These are phyloP conservation scores for Sebastes paucispinis DNA, from an alignment of 2,797 vertebrate genomes.

Conservation along the genomic window DNA sequence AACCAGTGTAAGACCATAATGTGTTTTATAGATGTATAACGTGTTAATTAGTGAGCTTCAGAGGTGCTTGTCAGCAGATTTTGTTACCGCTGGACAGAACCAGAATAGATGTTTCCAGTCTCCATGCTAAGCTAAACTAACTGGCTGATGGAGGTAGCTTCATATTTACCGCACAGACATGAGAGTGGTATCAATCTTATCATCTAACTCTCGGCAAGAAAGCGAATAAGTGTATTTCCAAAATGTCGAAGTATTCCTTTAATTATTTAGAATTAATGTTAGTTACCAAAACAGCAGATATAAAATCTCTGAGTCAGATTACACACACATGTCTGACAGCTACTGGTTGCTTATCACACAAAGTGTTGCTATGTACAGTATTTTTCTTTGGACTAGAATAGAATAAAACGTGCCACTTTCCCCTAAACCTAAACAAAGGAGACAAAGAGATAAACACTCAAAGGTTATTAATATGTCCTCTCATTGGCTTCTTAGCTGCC, in stretches of 20 bases:
- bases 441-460: background rate
- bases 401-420: background rate
- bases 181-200: background rate
- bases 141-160: background rate
- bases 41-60: background rate
- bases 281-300: background rate
- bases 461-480: background rate
- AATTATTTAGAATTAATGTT: background rate
- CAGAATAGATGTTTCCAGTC: background rate
- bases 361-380: background rate
- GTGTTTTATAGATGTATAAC: background rate
- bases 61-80: background rate
- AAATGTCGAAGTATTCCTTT: background rate
- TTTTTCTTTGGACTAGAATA: background rate
- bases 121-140: background rate
- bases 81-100: background rate
- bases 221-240: background rate
- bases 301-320: background rate
- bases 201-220: background rate
- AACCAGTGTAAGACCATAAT: background rate
- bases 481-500: constrained; percentile 13
- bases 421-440: background rate
- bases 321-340: background rate
- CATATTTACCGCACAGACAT: background rate
- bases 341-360: background rate